Conservation (phyloP, 2,797 vertebrate genomes). For the Lerista edwardsae region DNA sequence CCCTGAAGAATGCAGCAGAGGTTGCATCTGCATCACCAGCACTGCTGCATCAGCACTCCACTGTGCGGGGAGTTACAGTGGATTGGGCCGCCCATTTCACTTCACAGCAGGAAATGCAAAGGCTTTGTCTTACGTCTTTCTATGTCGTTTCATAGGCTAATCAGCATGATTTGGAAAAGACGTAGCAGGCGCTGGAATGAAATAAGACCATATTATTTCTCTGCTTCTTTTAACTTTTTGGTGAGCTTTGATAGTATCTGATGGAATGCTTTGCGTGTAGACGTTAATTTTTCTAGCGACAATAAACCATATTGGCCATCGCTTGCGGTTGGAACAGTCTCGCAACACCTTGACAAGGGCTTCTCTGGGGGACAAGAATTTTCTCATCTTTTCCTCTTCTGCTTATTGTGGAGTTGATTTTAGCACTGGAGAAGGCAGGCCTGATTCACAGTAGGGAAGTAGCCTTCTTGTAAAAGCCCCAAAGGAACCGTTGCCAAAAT, state of each 20-base stretch:
- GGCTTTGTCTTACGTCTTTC: slow-evolving; percentile 9
- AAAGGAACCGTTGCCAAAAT: slow-evolving; percentile 65
- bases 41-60: no score
- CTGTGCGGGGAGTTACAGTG: not conserved
- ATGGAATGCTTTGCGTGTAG: slow-evolving; percentile 17
- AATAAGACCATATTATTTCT: slow-evolving; percentile 43
- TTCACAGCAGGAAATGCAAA: slow-evolving; percentile 44
- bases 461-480: slow-evolving; percentile 55
- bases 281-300: not conserved
- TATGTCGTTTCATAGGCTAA: slow-evolving; percentile 42
- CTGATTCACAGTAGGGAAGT: slow-evolving; percentile 66
- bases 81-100: not conserved
- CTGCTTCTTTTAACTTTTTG: slow-evolving; percentile 20
- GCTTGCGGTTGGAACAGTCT: slow-evolving; percentile 18
- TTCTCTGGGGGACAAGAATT: slow-evolving; percentile 1
- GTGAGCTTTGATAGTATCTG: slow-evolving; percentile 56
- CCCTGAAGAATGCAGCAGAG: no score
- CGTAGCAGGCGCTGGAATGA: slow-evolving; percentile 27
- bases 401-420: slow-evolving; percentile 67
- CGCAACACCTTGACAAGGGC: slow-evolving; percentile 39
- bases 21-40: no score
- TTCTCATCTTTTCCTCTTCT: slow-evolving; percentile 61
- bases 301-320: slow-evolving; percentile 12
- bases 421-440: slow-evolving; percentile 54
- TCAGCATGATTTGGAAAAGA: slow-evolving; percentile 41